phyloP scores from a whole-genome alignment of 2,888 invertebrate species.

The Stenodera caucasica region DNA sequence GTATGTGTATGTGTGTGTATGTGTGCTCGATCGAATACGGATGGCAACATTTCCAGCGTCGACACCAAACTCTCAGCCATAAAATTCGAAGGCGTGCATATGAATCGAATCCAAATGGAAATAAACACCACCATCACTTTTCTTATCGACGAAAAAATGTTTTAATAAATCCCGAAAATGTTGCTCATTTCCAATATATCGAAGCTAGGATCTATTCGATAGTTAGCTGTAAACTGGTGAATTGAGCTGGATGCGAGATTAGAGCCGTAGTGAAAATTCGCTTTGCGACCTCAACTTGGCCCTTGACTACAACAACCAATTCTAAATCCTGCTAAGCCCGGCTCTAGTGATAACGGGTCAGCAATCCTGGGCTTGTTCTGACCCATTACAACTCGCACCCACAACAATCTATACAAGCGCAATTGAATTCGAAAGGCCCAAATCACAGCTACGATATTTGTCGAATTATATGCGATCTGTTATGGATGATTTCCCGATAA shows the following conservation, averaged over 20 bases:
- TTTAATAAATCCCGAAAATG: background rate
- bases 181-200: too few species aligned
- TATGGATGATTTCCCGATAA: conserved; percentile 13
- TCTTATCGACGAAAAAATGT: background rate
- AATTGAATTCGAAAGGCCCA: conserved; percentile 27
- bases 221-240: too few species aligned
- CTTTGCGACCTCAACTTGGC: conserved; percentile 45
- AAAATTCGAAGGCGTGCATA: conserved; percentile 31
- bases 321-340: conserved; percentile 48
- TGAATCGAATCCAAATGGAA: conserved; percentile 36
- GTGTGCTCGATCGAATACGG: background rate
- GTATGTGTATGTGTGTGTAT: background rate
- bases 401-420: background rate
- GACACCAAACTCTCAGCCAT: conserved; percentile 7
- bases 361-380: conserved; percentile 49
- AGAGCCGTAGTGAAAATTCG: conserved; percentile 47
- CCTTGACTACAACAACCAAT: conserved; percentile 38
- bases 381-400: conserved; percentile 46
- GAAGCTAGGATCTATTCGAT: too few species aligned
- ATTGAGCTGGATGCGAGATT: conserved; percentile 33
- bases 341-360: conserved; percentile 50
- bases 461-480: conserved; percentile 18
- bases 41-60: conserved; percentile 11
- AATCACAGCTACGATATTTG: conserved; percentile 22
- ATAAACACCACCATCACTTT: conserved; percentile 31